Percentiles rank a stretch among this genome's conserved stretches.
Evolutionary conservation across 2,113 vertebrate species (phyloP).

Genomic region (Haliaeetus leucogaster): DNA sequence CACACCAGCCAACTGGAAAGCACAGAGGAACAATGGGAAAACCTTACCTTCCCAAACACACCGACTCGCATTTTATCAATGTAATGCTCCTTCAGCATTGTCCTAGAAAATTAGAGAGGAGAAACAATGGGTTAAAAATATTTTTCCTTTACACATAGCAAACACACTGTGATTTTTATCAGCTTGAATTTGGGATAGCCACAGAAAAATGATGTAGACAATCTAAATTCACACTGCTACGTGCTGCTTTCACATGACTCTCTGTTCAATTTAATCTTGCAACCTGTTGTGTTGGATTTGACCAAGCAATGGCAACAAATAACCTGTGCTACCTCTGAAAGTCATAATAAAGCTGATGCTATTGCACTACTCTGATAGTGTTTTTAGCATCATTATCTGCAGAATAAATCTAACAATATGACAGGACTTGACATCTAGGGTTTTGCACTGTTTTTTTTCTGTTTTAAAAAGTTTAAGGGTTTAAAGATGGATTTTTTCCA

Average conservation of each 20-base stretch:
- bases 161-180: neutral
- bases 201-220: neutral
- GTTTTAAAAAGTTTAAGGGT: neutral
- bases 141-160: neutral
- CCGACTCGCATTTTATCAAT: conserved; percentile 86
- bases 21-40: neutral
- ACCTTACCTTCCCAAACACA: conserved; percentile 90
- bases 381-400: neutral
- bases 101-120: conserved; percentile 65
- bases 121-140: neutral
- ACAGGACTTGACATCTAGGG: neutral
- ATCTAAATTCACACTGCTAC: fast-evolving
- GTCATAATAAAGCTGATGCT: neutral
- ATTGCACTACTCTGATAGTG: neutral
- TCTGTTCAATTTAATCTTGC: neutral
- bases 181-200: neutral
- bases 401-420: neutral
- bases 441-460: neutral
- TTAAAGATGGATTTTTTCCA: neutral
- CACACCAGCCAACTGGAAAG: neutral
- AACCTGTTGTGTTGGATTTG: neutral
- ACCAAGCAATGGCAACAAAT: neutral
- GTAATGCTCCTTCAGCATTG: conserved; percentile 82
- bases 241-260: neutral
- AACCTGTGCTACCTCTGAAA: neutral